Evolutionary conservation across 2,797 vertebrate genomes (phyloP).

Genomic region (Hippocampus kuda): DNA sequence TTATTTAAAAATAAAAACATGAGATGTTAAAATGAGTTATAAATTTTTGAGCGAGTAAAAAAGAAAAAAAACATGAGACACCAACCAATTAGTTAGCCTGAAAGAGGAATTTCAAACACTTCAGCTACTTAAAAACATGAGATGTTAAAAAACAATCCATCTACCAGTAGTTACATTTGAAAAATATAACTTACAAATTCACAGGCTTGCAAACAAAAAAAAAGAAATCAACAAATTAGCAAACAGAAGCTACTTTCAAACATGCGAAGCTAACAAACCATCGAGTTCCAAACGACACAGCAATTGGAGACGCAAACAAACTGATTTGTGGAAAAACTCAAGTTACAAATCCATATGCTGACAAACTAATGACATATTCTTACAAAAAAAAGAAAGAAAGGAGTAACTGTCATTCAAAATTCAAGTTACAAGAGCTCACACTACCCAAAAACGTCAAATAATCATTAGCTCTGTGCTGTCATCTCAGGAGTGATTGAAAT

Average conservation of each 20-base stretch:
- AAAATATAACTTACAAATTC: neutral
- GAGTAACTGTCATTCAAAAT: too few species aligned
- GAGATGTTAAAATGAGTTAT: too few species aligned
- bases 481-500: neutral
- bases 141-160: neutral
- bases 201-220: neutral
- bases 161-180: too few species aligned
- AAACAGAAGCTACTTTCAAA: too few species aligned
- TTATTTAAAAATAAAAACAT: too few species aligned
- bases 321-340: neutral
- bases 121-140: neutral
- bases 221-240: too few species aligned
- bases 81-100: neutral
- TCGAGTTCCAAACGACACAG: too few species aligned
- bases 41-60: too few species aligned
- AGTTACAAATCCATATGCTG: neutral
- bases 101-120: neutral
- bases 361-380: too few species aligned
- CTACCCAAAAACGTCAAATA: neutral
- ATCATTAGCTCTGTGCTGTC: neutral
- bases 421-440: too few species aligned
- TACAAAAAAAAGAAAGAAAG: too few species aligned
- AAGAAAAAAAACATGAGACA: neutral
- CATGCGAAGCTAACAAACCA: too few species aligned
- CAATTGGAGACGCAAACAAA: neutral